These are phyloP conservation scores for Ernsta delagoae DNA, from an alignment of 2,888 invertebrate genomes.

Conservation along the genomic window DNA sequence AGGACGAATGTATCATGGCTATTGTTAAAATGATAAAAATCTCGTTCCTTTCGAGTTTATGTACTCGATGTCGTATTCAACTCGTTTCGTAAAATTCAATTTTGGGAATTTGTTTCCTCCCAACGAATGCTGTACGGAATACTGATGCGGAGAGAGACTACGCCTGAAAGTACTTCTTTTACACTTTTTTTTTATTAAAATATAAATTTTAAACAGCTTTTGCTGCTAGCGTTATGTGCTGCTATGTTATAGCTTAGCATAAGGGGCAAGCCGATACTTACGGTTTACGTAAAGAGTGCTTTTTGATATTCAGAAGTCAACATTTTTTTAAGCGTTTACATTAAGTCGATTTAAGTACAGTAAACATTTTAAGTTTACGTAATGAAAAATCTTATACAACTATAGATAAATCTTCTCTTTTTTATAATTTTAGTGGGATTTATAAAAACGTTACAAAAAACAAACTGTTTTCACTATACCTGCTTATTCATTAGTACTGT, in stretches of 20 bases:
- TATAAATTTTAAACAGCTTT: slow-evolving; percentile 34
- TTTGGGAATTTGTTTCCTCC: slow-evolving; percentile 84
- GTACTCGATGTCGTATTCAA: slow-evolving; percentile 81
- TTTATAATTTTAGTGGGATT: no score
- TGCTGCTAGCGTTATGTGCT: neutral
- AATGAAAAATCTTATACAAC: no score
- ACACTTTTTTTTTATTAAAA: slow-evolving; percentile 55
- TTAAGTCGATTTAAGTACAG: neutral
- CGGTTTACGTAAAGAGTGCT: slow-evolving; percentile 3
- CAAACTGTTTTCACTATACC: no score
- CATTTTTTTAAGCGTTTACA: neutral
- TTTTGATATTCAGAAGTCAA: neutral
- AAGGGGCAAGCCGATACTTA: neutral
- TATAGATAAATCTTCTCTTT: no score
- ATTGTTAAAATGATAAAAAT: slow-evolving; percentile 80
- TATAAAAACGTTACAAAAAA: no score
- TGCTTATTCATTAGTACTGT: no score
- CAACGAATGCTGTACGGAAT: slow-evolving; percentile 76
- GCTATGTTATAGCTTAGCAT: slow-evolving; percentile 10
- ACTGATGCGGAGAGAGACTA: slow-evolving; percentile 71
- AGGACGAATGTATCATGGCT: no score
- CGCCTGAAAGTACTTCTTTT: slow-evolving; percentile 55
- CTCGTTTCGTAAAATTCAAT: slow-evolving; percentile 85
- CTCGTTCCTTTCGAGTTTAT: slow-evolving; percentile 78
- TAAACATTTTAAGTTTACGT: no score